Base-by-base conservation (phyloP, 2,113 vertebrate species). In the Trichechus manatus region DNA sequence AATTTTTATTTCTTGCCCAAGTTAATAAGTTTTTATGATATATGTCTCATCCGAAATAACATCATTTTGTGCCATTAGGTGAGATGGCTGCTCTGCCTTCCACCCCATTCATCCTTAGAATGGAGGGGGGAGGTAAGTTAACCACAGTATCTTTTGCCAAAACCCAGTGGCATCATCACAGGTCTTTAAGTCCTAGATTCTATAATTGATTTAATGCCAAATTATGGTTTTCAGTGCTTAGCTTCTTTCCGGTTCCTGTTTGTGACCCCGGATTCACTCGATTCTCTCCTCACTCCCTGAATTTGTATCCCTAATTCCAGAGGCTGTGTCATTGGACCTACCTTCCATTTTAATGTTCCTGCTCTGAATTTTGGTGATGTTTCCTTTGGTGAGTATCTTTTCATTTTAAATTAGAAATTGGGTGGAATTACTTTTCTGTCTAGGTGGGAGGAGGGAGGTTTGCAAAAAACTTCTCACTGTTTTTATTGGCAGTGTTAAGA, bases 361-460 rank as follows among this genome's bases (percentile, higher is more conserved):
- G 97, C 98, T 86, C 98, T 99, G 15, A 44, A 96, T 97, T 99
- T 99, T 14, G 99, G 99, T 8, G 99, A 99, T 3, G 97, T 99
- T 95, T 98, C 99, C 84, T 99, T 99, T 79, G 99, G 99, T 99
- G 98, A 99, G 99, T 98, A 74, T 61, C 90, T 87, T 93, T 88
- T 81, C 53, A 82, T 88, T 94, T 87, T 87, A 80, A 86, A 64
- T 95, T 70, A 78, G 42, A 94, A 87, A 92, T 72, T 59, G 50
- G 42, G 63, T 68, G 72, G 27, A 77, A 63, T 95, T 75, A 23
- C 9, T 74, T 82, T 84, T 47, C 31, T 75, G n/a, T 74, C 17
- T 66, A 31, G 0, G 0, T 13, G 22, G 36, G 53, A 89, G 42
- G 82, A 68, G 20, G 23, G 81, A 75, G 0, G 85, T 27, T 87